phyloP scores from a whole-genome alignment of 2,113 vertebrate species.

The Gopherus flavomarginatus region DNA sequence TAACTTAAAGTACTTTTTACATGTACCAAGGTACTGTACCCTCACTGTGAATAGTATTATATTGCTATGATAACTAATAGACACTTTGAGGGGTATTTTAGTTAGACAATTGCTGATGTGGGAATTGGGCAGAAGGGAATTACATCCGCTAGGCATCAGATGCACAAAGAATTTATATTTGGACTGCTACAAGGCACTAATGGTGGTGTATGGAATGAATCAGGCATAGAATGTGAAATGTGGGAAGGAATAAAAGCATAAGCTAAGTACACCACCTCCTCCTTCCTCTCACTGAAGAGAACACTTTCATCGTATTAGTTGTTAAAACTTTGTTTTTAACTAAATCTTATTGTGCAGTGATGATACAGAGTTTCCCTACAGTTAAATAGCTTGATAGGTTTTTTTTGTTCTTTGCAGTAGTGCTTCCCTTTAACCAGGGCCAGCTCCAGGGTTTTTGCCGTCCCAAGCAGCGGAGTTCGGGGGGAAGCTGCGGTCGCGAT shows the following conservation, averaged over 20 bases:
- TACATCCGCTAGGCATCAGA: background rate
- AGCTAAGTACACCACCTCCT: background rate
- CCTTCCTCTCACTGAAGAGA: too few species aligned
- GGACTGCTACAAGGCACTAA: background rate
- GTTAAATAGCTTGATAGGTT: too few species aligned
- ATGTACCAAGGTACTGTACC: background rate
- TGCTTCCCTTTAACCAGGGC: too few species aligned
- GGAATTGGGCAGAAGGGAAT: background rate
- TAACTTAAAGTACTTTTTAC: background rate
- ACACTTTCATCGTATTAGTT: too few species aligned
- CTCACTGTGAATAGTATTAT: background rate
- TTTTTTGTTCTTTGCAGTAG: too few species aligned
- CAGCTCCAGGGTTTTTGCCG: too few species aligned
- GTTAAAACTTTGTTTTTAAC: too few species aligned
- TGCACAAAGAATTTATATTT: background rate
- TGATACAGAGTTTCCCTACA: too few species aligned
- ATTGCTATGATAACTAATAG: background rate
- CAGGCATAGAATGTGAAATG: background rate
- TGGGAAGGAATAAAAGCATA: background rate
- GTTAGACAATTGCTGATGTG: background rate
- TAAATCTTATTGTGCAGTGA: too few species aligned
- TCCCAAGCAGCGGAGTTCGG: too few species aligned
- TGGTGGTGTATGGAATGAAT: background rate
- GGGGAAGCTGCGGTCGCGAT: too few species aligned
- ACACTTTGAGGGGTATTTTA: background rate